Percentiles rank a stretch among this genome's conserved stretches.
phyloP scores from a whole-genome alignment of 2,888 invertebrate species.

The Amphipoea lucens region DNA sequence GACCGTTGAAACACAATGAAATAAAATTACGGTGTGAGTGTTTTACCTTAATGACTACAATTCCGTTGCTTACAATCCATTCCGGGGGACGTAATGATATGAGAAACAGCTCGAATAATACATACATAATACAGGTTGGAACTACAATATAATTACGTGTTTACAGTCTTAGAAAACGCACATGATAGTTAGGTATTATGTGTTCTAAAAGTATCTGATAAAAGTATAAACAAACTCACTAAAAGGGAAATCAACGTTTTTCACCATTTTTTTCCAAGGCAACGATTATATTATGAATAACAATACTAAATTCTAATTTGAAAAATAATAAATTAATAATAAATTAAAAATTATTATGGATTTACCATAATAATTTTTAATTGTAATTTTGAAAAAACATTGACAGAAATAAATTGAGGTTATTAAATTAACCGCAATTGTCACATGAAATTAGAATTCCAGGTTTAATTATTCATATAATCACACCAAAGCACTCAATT shows the following conservation, averaged over 20 bases:
- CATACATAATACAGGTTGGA: slow-evolving; percentile 28
- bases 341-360: too few species aligned
- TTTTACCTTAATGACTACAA: slow-evolving; percentile 55
- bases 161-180: slow-evolving; percentile 34
- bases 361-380: too few species aligned
- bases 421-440: background rate
- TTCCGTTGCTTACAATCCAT: slow-evolving; percentile 36
- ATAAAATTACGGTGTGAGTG: slow-evolving; percentile 56
- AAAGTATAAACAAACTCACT: background rate
- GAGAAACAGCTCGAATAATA: slow-evolving; percentile 56
- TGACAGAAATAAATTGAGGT: background rate
- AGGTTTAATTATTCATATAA: background rate
- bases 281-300: background rate
- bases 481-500: background rate
- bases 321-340: too few species aligned
- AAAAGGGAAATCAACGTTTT: background rate
- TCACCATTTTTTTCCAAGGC: background rate
- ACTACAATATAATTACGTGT: slow-evolving; percentile 45
- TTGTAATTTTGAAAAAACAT: too few species aligned
- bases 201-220: background rate
- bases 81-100: slow-evolving; percentile 56
- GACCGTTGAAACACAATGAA: slow-evolving; percentile 57
- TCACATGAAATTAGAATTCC: background rate
- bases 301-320: background rate
- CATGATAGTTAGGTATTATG: background rate